These are phyloP conservation scores for Homarus americanus DNA, from an alignment of 1,140 invertebrate genomes.

Conservation along the genomic window DNA sequence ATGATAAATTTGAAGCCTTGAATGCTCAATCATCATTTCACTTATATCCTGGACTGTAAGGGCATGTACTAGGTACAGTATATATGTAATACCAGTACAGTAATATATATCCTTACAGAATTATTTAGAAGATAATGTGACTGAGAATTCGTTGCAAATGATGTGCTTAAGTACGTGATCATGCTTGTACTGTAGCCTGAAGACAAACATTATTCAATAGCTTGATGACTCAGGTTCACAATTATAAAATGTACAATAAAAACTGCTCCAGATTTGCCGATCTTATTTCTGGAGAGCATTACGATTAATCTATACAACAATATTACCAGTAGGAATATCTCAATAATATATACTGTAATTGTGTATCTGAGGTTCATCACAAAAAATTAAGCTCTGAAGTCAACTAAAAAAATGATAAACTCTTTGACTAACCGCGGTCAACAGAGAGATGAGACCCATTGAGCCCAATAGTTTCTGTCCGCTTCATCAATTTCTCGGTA, in stretches of 20 bases:
- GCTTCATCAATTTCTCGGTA: slow-evolving; percentile 65
- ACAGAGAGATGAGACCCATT: slow-evolving; percentile 71
- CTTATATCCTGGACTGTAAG: too few relatives aligned
- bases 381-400: background rate
- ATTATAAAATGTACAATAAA: background rate
- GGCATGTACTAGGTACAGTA: background rate
- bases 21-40: background rate
- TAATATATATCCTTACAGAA: background rate
- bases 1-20: background rate
- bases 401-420: background rate
- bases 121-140: background rate
- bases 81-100: background rate
- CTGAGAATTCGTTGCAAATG: background rate
- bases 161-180: background rate
- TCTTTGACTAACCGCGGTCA: slow-evolving; percentile 56
- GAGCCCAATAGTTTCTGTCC: slow-evolving; percentile 69
- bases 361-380: background rate
- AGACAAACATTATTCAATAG: background rate
- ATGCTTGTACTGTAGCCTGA: background rate
- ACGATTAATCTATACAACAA: background rate
- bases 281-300: too few relatives aligned
- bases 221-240: background rate
- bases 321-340: background rate
- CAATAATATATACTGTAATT: background rate
- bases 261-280: too few relatives aligned